phyloP scores from a whole-genome alignment of 2,888 invertebrate species.

The Agriopis leucophaearia region DNA sequence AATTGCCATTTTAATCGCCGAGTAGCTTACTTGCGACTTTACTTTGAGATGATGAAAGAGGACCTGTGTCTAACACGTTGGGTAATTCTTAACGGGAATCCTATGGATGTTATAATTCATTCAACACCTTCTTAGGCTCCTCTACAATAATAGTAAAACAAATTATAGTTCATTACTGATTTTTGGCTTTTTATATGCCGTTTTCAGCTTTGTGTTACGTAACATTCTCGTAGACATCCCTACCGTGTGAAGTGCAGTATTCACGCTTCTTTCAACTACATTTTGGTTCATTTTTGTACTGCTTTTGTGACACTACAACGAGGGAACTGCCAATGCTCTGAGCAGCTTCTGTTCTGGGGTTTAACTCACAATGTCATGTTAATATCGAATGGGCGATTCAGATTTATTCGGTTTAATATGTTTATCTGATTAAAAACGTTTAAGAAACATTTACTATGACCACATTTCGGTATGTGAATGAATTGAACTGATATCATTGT shows the following conservation, averaged over 20 bases:
- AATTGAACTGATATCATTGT: background rate
- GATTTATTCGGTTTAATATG: background rate
- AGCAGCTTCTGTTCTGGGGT: background rate
- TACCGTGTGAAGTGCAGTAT: background rate
- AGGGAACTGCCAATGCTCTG: slow-evolving; percentile 2
- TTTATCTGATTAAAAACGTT: background rate
- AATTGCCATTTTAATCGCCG: no score
- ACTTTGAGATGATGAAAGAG: no score
- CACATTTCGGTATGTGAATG: background rate
- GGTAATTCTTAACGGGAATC: no score
- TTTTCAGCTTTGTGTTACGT: background rate
- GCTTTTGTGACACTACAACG: slow-evolving; percentile 5
- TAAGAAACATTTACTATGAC: background rate
- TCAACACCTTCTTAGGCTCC: no score
- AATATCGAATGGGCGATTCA: slow-evolving; percentile 3
- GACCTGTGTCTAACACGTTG: no score
- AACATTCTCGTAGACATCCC: background rate
- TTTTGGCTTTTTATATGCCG: background rate
- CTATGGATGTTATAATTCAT: no score
- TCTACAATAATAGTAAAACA: no score
- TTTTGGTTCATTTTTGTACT: background rate
- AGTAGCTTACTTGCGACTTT: no score
- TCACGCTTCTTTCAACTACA: slow-evolving; percentile 5
- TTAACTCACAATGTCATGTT: background rate
- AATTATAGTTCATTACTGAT: background rate